These are phyloP conservation scores for Falcunculus frontatus DNA, from an alignment of 2,113 vertebrate genomes.

Conservation along the genomic window DNA sequence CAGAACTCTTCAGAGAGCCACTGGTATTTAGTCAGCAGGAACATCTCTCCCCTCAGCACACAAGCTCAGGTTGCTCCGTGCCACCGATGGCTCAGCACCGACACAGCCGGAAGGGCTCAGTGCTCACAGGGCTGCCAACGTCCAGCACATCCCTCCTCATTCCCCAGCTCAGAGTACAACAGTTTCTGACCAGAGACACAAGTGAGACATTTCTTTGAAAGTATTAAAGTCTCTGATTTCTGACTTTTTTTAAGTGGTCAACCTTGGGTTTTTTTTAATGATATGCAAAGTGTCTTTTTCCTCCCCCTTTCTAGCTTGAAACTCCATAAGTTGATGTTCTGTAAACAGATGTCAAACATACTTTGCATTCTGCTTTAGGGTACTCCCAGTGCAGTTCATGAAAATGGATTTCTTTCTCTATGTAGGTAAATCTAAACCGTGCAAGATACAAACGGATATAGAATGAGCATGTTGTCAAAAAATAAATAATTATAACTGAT, in stretches of 20 bases:
- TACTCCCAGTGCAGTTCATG: not conserved
- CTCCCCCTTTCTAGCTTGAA: not conserved
- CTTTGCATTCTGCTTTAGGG: not conserved
- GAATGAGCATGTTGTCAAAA: not conserved
- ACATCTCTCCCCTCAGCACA: not conserved
- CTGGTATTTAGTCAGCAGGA: not conserved
- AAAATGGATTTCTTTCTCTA: not conserved
- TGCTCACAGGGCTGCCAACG: fast-evolving
- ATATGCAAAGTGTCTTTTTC: not conserved
- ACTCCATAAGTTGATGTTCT: not conserved
- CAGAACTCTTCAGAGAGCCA: not conserved
- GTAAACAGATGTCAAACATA: not conserved
- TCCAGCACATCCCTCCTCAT: not conserved
- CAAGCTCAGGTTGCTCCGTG: not conserved
- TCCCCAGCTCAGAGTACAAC: not conserved
- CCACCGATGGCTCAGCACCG: fast-evolving
- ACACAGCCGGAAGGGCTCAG: not conserved
- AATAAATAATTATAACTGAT: not conserved
- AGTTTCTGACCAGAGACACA: not conserved
- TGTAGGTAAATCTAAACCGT: not conserved
- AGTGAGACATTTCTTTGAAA: not conserved
- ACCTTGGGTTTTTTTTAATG: not conserved
- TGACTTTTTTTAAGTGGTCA: not conserved
- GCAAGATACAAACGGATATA: not conserved
- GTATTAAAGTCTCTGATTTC: not conserved